Evolutionary conservation across 2,797 vertebrate genomes (phyloP), one percentile per base, ranked within the genome.

Genomic region (Chelonia mydas): DNA sequence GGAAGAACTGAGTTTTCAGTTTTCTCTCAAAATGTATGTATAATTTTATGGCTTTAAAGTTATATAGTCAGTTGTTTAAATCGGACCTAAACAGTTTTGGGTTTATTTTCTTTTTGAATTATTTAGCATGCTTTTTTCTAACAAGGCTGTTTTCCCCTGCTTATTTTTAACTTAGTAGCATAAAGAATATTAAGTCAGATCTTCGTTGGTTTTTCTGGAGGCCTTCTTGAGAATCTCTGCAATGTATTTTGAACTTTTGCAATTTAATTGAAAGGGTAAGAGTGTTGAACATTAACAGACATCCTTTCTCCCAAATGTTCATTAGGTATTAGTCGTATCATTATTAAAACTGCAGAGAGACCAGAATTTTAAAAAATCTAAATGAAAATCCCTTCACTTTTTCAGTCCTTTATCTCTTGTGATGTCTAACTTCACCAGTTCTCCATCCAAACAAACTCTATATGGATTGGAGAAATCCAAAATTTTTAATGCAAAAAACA

Each of bases 161-260:
- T 88, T 72, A 49, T 87, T 96, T 95, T 91, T 41, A 68, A 61
- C 6, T 93, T 89, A 41, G 31, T 76, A 89, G 25, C 11, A 5
- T 86, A 13, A 41, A 65, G 85, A 77, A 51, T 5, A 5, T 78
- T 41, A 84, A 89, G 5, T 86, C 45, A 51, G 2, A 0, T 90
- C 6, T 25, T 79, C 16, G 12, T 16, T 47, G 23, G 41, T 53
- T 86, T 25, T 92, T 83, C 53, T 77, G 68, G 1, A 68, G 10
- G 68, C 68, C 33, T 88, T 83, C 4, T 41, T 37, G 55, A 55
- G 76, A 49, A 23, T 17, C 59, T 86, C 77, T 83, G 78, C 37
- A 90, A 53, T 7, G 1, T 37, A 50, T 47, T 86, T 50, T 92
- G 21, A 37, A 33, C 41, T 74, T 17, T 37, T 88, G 59, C 19